A percentile compares a stretch with the other conserved stretches of the same genome.
These are phyloP conservation scores for Sebastes ruberrimus DNA, from an alignment of 2,797 vertebrate genomes.

Conservation along the genomic window DNA sequence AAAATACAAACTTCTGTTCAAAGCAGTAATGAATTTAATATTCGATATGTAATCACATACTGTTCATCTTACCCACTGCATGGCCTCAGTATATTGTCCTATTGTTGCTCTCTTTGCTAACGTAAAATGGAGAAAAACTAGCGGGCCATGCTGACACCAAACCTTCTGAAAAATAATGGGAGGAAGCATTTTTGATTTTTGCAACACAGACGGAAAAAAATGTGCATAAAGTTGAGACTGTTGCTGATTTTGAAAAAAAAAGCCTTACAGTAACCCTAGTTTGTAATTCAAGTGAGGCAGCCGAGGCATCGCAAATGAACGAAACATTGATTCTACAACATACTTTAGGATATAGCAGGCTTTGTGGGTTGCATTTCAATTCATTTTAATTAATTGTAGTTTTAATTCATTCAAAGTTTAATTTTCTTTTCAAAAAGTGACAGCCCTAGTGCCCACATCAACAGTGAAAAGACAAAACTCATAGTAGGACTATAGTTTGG, in stretches of 20 bases:
- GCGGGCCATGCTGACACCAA: background rate
- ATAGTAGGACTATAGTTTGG: background rate
- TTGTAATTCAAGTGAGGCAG: background rate
- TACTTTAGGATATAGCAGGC: background rate
- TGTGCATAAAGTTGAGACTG: background rate
- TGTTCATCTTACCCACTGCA: background rate
- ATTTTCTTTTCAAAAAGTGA: background rate
- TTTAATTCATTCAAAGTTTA: background rate
- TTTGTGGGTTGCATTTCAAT: background rate
- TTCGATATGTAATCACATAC: background rate
- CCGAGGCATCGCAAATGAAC: background rate
- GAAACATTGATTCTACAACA: background rate
- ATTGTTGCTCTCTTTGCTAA: background rate
- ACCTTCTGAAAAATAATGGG: background rate
- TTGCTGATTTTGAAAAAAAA: background rate
- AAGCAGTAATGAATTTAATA: background rate
- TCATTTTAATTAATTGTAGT: background rate
- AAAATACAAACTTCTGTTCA: background rate
- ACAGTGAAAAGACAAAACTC: background rate
- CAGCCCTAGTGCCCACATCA: background rate
- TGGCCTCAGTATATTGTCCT: background rate
- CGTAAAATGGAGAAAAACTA: background rate
- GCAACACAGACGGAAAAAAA: background rate
- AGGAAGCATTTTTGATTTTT: background rate
- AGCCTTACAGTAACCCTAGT: background rate